phyloP scores from a whole-genome alignment of 2,113 vertebrate species.

The Balaeniceps rex region DNA sequence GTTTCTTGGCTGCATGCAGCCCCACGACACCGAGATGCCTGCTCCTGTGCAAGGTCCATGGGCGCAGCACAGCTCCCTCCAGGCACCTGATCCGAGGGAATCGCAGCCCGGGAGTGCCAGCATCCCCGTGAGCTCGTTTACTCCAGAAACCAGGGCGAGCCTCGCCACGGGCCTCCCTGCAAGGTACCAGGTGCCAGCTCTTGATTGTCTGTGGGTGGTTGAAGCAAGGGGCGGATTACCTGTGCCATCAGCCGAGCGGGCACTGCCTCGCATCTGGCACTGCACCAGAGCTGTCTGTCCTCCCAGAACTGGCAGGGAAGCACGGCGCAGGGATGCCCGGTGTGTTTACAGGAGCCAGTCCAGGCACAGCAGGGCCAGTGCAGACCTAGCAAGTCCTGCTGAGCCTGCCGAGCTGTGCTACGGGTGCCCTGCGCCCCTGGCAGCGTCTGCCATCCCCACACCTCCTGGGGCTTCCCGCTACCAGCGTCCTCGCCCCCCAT shows the following conservation, averaged over 20 bases:
- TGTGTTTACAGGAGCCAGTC: neutral
- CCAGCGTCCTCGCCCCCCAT: neutral
- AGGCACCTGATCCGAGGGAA: neutral
- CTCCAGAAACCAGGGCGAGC: neutral
- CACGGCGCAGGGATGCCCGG: neutral
- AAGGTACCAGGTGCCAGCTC: neutral
- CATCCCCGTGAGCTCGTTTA: neutral
- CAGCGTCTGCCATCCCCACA: neutral
- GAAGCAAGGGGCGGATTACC: neutral
- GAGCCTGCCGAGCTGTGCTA: neutral
- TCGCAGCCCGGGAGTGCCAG: neutral
- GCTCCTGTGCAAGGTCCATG: neutral
- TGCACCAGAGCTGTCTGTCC: too few relatives aligned
- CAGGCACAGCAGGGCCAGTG: neutral
- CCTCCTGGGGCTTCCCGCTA: neutral
- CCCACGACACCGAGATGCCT: neutral
- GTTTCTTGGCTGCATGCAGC: neutral
- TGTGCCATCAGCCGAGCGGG: rapidly evolving
- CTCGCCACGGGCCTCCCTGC: too few relatives aligned
- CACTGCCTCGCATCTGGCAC: neutral
- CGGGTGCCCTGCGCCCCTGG: neutral
- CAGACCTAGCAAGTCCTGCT: neutral
- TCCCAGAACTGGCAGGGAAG: neutral
- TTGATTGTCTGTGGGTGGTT: neutral
- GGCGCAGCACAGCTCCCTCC: neutral